Conservation (phyloP, 2,797 vertebrate species). For the Glyptemys insculpta region DNA sequence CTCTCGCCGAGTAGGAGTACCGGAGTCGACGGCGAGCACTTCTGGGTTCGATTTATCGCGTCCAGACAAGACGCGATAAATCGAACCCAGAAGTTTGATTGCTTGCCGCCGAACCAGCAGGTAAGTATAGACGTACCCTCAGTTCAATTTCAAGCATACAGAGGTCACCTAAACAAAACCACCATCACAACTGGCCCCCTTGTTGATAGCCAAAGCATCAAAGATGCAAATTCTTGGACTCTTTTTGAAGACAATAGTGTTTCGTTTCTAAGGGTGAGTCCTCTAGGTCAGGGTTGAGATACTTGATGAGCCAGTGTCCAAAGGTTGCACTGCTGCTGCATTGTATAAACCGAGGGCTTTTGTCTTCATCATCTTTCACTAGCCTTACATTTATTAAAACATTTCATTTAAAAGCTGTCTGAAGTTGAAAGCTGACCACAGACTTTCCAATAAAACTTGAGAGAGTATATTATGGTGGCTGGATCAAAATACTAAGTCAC, state of each 20-base stretch:
- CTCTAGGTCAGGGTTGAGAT: not conserved
- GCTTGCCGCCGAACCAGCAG: no score
- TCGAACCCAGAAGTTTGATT: no score
- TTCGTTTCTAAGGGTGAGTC: not conserved
- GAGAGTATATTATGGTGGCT: not conserved
- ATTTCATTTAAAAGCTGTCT: not conserved
- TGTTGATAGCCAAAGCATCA: not conserved
- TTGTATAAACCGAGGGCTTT: not conserved
- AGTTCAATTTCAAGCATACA: not conserved
- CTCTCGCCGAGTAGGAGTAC: no score
- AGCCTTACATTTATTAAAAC: not conserved
- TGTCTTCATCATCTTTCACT: conserved; percentile 4
- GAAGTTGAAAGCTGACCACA: conserved; percentile 10
- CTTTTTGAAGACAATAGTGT: not conserved
- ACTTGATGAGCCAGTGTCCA: not conserved
- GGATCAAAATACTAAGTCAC: not conserved
- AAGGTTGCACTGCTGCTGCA: not conserved
- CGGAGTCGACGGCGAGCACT: no score
- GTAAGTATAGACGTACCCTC: not conserved
- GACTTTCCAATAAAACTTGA: not conserved
- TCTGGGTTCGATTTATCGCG: no score
- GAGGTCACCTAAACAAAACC: not conserved
- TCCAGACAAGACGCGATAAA: no score
- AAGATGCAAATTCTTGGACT: not conserved
- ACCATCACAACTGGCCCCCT: not conserved